phyloP scores from a whole-genome alignment of 2,797 vertebrate species.

The Sebastes trivittatus region DNA sequence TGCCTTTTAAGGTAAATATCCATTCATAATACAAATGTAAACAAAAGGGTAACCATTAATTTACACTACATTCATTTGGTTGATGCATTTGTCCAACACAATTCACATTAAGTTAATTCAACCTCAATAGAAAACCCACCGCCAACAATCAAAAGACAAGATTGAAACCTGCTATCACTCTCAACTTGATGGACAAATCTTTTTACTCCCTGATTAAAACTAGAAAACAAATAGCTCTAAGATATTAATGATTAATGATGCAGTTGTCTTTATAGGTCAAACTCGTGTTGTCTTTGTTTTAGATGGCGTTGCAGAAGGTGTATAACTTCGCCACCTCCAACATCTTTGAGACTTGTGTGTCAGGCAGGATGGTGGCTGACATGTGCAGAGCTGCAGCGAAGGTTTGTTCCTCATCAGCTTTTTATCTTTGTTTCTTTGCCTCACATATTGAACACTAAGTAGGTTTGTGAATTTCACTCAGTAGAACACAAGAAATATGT shows the following conservation, averaged over 20 bases:
- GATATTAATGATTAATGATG: background rate
- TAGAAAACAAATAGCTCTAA: background rate
- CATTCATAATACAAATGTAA: background rate
- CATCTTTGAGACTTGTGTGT: conserved; percentile 97
- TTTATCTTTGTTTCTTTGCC: background rate
- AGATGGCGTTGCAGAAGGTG: conserved; percentile 95
- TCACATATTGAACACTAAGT: too few relatives aligned
- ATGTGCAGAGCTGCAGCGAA: conserved; percentile 97
- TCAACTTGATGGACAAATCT: background rate
- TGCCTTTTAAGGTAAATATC: background rate
- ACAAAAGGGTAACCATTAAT: background rate
- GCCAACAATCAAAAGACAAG: background rate
- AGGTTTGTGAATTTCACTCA: background rate
- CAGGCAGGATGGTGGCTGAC: conserved; percentile 97
- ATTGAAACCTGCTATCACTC: background rate
- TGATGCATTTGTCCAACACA: background rate
- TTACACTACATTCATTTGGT: background rate
- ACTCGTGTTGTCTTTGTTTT: background rate
- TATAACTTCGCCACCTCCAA: conserved; percentile 94
- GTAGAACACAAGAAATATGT: too few relatives aligned
- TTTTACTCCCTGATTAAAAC: background rate
- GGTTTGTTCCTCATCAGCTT: conserved; percentile 71
- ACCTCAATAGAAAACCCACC: background rate
- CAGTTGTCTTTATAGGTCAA: background rate
- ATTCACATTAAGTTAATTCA: background rate